These are phyloP conservation scores for Carollia perspicillata DNA, from an alignment of 2,113 vertebrate species.

Conservation along the genomic window DNA sequence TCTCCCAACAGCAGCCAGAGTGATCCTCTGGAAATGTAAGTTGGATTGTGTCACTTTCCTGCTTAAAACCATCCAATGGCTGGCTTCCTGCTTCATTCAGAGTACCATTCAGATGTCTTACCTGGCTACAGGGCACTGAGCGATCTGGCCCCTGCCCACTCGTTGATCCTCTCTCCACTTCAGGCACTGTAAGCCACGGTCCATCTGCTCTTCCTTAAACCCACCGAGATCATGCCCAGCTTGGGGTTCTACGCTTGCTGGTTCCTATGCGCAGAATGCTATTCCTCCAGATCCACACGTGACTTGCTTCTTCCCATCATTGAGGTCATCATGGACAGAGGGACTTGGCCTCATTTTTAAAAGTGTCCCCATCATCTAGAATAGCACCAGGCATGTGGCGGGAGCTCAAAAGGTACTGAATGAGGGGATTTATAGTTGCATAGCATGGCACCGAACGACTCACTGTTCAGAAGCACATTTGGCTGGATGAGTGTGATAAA, in stretches of 20 bases:
- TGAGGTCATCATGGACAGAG: not conserved
- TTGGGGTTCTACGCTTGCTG: not conserved
- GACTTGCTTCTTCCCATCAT: not conserved
- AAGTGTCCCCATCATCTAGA: not conserved
- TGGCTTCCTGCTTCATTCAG: not conserved
- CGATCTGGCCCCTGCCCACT: not conserved
- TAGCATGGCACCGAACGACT: not conserved
- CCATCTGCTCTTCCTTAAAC: not conserved
- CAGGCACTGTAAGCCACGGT: not conserved
- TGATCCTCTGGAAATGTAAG: not conserved
- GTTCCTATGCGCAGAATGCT: not conserved
- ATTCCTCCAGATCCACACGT: not conserved
- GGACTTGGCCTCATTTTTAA: not conserved
- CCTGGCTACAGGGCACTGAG: not conserved
- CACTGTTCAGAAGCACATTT: not conserved
- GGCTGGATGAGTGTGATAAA: not conserved
- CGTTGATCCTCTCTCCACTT: not conserved
- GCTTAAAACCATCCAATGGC: not conserved
- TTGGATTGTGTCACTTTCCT: not conserved
- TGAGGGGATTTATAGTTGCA: not conserved
- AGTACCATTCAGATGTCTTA: not conserved
- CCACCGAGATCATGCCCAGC: not conserved
- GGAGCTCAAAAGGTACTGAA: not conserved
- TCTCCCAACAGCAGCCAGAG: not conserved
- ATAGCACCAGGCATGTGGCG: not conserved